A percentile compares a stretch with the other conserved stretches of the same genome.
phyloP scores from a whole-genome alignment of 2,113 vertebrate genomes.

The Gymnarchus niloticus region DNA sequence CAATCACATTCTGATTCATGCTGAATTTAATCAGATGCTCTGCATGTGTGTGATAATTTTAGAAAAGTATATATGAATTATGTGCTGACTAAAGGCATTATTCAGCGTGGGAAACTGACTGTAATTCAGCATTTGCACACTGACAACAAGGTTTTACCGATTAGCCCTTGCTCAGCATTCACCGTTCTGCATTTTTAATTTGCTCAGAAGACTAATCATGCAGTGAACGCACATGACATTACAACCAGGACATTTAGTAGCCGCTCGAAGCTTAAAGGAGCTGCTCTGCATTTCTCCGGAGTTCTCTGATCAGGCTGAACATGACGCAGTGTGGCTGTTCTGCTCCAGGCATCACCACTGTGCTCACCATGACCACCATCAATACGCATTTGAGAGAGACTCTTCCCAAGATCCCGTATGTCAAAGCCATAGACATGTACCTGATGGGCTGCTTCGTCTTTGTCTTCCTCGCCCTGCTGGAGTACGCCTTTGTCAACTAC shows the following conservation, averaged over 20 bases:
- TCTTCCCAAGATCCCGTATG: slow-evolving; percentile 96
- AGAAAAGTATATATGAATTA: too few relatives aligned
- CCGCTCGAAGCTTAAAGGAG: background rate
- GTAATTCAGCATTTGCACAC: background rate
- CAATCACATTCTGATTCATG: too few relatives aligned
- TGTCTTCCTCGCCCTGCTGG: slow-evolving; percentile 93
- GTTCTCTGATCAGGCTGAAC: background rate
- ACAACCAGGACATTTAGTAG: background rate
- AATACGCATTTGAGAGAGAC: slow-evolving; percentile 96
- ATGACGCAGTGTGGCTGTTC: background rate
- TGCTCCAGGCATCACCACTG: slow-evolving; percentile 88
- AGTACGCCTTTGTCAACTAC: slow-evolving; percentile 98
- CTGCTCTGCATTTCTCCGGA: background rate
- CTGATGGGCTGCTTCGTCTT: slow-evolving; percentile 99
- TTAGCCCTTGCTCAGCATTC: background rate
- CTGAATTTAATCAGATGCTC: too few relatives aligned
- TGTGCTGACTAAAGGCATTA: background rate
- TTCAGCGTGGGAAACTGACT: background rate
- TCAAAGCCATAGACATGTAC: slow-evolving; percentile 99
- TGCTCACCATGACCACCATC: slow-evolving; percentile 98
- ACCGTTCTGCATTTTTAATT: background rate
- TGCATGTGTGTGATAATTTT: too few relatives aligned
- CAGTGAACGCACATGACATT: background rate
- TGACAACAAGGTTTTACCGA: background rate
- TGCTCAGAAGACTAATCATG: background rate